These are phyloP conservation scores for Dusona sp. DNA, from an alignment of 2,888 invertebrate species.

Conservation along the genomic window DNA sequence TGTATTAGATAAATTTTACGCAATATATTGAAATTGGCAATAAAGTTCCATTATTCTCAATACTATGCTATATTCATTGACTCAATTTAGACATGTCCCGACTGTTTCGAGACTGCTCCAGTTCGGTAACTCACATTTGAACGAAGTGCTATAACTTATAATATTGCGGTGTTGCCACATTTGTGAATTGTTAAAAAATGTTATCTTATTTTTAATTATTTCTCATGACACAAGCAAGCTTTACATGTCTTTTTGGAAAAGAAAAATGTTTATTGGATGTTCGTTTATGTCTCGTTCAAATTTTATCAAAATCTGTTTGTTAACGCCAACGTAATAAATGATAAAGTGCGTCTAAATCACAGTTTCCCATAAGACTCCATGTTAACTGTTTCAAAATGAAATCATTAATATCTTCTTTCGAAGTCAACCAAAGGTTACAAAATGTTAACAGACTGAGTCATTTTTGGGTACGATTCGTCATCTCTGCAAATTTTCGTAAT, in stretches of 20 bases:
- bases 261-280: too few relatives aligned
- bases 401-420: constrained; percentile 10
- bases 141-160: background rate
- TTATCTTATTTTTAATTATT: background rate
- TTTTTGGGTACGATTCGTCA: background rate
- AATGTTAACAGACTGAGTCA: constrained; percentile 8
- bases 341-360: constrained; percentile 2
- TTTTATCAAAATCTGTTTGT: too few relatives aligned
- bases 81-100: too few relatives aligned
- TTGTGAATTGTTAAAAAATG: background rate
- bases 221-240: too few relatives aligned
- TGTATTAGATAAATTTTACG: background rate
- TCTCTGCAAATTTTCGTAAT: constrained; percentile 12
- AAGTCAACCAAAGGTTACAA: background rate
- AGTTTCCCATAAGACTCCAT: background rate
- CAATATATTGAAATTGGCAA: background rate
- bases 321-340: too few relatives aligned
- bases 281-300: too few relatives aligned
- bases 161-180: constrained; percentile 3
- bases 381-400: background rate
- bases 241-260: too few relatives aligned
- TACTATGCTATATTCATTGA: background rate
- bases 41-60: constrained; percentile 1
- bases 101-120: too few relatives aligned
- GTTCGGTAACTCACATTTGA: constrained; percentile 5